Conservation (phyloP, 2,113 vertebrate species). For the Platichthys stellatus region DNA sequence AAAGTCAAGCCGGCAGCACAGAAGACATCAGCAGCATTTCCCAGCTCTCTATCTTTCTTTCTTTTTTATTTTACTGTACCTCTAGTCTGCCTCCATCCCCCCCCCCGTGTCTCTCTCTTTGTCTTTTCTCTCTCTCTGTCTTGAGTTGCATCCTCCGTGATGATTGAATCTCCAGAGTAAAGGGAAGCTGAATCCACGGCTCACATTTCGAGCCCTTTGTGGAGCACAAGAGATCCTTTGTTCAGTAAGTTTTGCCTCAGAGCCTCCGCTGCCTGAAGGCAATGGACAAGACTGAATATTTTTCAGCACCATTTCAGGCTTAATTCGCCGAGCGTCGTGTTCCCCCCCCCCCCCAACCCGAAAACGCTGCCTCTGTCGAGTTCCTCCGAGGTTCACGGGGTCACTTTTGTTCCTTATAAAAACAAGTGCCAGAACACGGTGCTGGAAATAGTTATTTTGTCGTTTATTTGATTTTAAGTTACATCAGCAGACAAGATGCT, state of each 20-base stretch:
- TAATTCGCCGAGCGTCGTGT: slow-evolving; percentile 69
- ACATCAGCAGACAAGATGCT: slow-evolving; percentile 2
- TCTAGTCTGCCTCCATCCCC: slow-evolving; percentile 33
- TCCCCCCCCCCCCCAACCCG: neutral
- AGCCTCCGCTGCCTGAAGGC: slow-evolving; percentile 67
- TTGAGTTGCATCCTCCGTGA: slow-evolving; percentile 74
- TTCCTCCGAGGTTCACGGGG: slow-evolving; percentile 36
- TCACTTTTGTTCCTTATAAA: slow-evolving; percentile 45
- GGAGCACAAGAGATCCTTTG: slow-evolving; percentile 80
- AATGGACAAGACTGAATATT: slow-evolving; percentile 68
- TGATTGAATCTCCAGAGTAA: slow-evolving; percentile 81
- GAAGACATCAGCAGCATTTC: slow-evolving; percentile 48
- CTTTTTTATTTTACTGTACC: slow-evolving; percentile 25
- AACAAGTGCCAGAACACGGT: slow-evolving; percentile 25
- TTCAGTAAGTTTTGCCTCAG: slow-evolving; percentile 71
- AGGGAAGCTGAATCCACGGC: slow-evolving; percentile 69
- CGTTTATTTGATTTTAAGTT: slow-evolving; percentile 36
- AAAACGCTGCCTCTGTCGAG: slow-evolving; percentile 34
- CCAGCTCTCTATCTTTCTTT: slow-evolving; percentile 1
- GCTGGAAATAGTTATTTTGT: slow-evolving; percentile 30
- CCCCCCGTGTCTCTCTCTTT: neutral
- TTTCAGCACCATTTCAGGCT: slow-evolving; percentile 76
- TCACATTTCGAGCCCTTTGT: slow-evolving; percentile 79
- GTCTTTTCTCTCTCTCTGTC: slow-evolving; percentile 48
- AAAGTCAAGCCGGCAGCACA: slow-evolving; percentile 55